A percentile compares a stretch with the other conserved stretches of the same genome.
Evolutionary conservation across 2,888 invertebrate genomes (phyloP).

Genomic region (Nycteola revayana): DNA sequence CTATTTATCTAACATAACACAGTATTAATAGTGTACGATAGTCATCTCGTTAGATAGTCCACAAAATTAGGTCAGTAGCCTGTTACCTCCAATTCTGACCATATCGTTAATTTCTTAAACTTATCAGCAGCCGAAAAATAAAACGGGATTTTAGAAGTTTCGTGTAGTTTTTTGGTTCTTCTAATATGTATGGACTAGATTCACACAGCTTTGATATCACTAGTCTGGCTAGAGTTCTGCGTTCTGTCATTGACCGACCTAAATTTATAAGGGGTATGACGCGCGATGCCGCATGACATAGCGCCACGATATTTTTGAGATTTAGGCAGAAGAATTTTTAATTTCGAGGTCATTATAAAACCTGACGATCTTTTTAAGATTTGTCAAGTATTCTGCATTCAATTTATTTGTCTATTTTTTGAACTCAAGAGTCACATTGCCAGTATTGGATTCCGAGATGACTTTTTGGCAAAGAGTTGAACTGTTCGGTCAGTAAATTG

Average conservation of each 20-base stretch:
- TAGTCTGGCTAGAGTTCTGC: constrained; percentile 35
- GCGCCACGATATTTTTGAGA: constrained; percentile 63
- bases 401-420: constrained; percentile 10
- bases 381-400: too few species aligned
- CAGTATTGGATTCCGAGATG: constrained; percentile 12
- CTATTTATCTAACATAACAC: constrained; percentile 43
- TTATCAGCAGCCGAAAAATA: too few species aligned
- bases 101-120: too few species aligned
- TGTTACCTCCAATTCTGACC: constrained; percentile 34
- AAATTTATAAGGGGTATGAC: constrained; percentile 62
- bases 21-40: constrained; percentile 67
- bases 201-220: too few species aligned
- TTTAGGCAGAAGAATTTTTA: constrained; percentile 48
- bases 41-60: constrained; percentile 59
- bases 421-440: constrained; percentile 18
- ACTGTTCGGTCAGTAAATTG: constrained; percentile 10
- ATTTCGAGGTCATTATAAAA: constrained; percentile 61
- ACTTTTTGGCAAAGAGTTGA: constrained; percentile 21
- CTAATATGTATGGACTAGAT: too few species aligned
- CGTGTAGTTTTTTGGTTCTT: too few species aligned
- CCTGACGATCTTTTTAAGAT: too few species aligned
- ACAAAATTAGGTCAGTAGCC: constrained; percentile 69
- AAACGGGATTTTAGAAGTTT: too few species aligned
- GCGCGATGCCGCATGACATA: constrained; percentile 57
- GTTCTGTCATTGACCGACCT: constrained; percentile 70